A percentile compares a stretch with the other conserved stretches of the same genome.
phyloP scores from a whole-genome alignment of 2,888 invertebrate genomes.

The Parasteatoda lunata region DNA sequence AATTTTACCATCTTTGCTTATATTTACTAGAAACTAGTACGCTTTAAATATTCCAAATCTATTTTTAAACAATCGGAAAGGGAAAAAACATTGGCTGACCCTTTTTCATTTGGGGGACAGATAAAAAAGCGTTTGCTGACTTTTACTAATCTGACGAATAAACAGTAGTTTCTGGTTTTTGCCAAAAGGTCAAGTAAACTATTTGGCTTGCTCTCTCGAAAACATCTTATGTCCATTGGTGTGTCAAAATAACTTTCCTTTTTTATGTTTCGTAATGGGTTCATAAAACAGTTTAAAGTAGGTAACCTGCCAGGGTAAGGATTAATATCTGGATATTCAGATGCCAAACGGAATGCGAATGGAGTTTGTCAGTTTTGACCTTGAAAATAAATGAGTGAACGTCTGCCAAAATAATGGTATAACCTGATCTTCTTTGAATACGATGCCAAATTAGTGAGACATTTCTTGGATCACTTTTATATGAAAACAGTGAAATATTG shows the following conservation, averaged over 20 bases:
- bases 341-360: conserved; percentile 26
- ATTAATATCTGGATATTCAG: background rate
- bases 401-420: conserved; percentile 17
- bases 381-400: conserved; percentile 40
- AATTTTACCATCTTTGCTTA: too few relatives aligned
- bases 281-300: background rate
- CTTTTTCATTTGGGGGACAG: too few relatives aligned
- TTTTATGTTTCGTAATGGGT: background rate
- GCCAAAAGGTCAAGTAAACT: conserved; percentile 29
- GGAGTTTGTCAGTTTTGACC: conserved; percentile 37
- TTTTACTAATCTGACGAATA: background rate
- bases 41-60: too few relatives aligned
- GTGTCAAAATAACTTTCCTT: background rate
- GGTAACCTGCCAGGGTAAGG: background rate
- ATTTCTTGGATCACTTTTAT: too few relatives aligned
- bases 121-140: too few relatives aligned
- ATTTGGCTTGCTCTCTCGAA: background rate
- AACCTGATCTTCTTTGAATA: background rate
- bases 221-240: background rate
- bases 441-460: background rate
- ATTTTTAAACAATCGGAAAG: too few relatives aligned
- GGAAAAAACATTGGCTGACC: too few relatives aligned
- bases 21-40: too few relatives aligned
- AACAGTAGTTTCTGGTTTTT: conserved; percentile 19
- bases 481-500: too few relatives aligned